A percentile compares a stretch with the other conserved stretches of the same genome.
Conservation (phyloP, 92 coral and sea anemone genomes). For the Montipora capitata region DNA sequence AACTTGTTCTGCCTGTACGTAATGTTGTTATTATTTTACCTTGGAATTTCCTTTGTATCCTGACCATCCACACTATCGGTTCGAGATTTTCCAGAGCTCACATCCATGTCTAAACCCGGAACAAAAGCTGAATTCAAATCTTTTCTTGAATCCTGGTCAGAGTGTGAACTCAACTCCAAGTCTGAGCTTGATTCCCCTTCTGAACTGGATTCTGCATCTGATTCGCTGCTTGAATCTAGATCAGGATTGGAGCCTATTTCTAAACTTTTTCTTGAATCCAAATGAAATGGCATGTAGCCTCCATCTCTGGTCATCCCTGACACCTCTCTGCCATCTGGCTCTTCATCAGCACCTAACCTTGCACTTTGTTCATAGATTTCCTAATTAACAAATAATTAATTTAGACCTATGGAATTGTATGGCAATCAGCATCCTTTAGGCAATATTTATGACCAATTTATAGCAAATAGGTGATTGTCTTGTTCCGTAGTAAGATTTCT, state of each 20-base stretch:
- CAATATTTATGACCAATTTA: too few relatives aligned
- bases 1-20: too few relatives aligned
- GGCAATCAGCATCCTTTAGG: too few relatives aligned
- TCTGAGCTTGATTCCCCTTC: background rate
- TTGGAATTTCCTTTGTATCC: background rate
- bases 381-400: background rate
- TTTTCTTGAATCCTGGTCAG: background rate
- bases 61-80: background rate
- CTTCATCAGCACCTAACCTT: conserved; percentile 5
- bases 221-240: background rate
- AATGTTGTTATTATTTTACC: background rate
- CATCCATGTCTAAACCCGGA: background rate
- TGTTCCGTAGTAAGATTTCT: too few relatives aligned
- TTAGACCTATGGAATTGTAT: too few relatives aligned
- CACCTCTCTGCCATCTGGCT: background rate
- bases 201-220: background rate
- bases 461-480: too few relatives aligned
- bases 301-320: background rate
- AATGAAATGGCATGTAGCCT: background rate
- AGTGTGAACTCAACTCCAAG: background rate
- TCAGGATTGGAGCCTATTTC: background rate
- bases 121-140: background rate
- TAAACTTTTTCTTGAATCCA: background rate
- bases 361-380: conserved; percentile 38
- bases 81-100: background rate